A percentile compares a stretch with the other conserved stretches of the same genome.
Evolutionary conservation across 1,140 invertebrate genomes (phyloP).

Genomic region (Pachyrhynchus sulphureomaculatus): DNA sequence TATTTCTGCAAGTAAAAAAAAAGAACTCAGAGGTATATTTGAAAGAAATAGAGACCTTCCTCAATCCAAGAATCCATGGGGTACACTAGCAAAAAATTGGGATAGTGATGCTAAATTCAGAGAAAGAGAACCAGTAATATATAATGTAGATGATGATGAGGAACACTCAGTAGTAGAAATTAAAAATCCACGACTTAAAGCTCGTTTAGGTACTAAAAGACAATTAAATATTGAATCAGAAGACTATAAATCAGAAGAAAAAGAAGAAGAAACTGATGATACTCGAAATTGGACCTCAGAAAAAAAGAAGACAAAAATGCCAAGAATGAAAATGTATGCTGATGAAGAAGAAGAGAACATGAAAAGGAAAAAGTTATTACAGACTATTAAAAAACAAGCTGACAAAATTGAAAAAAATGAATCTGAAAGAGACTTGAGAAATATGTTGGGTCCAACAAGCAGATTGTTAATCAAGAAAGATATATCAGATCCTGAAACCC

Average conservation of each 20-base stretch:
- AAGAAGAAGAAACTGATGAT: slow-evolving; percentile 33
- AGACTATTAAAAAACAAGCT: slow-evolving; percentile 44
- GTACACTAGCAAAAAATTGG: slow-evolving; percentile 68
- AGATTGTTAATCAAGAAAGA: slow-evolving; percentile 17
- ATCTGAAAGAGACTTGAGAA: slow-evolving; percentile 38
- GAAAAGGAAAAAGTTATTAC: slow-evolving; percentile 47
- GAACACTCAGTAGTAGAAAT: slow-evolving; percentile 27
- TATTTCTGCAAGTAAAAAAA: slow-evolving; percentile 51
- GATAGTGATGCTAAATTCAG: slow-evolving; percentile 59
- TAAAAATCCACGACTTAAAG: slow-evolving; percentile 50
- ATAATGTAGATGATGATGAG: slow-evolving; percentile 6
- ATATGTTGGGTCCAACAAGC: slow-evolving; percentile 35
- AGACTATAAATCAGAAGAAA: slow-evolving; percentile 43
- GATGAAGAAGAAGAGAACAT: slow-evolving; percentile 77
- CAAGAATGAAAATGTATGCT: slow-evolving; percentile 84
- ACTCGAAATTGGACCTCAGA: neutral
- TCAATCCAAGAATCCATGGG: slow-evolving; percentile 69
- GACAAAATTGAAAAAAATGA: slow-evolving; percentile 38
- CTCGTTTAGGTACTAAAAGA: slow-evolving; percentile 51
- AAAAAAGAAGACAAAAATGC: slow-evolving; percentile 58
- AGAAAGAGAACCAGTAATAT: slow-evolving; percentile 35
- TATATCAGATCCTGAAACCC: slow-evolving; percentile 4
- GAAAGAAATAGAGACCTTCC: slow-evolving; percentile 51
- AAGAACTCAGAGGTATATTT: slow-evolving; percentile 54
- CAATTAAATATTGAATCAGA: slow-evolving; percentile 21